These are phyloP conservation scores for Nerophis ophidion DNA, from an alignment of 2,113 vertebrate genomes.

Conservation along the genomic window DNA sequence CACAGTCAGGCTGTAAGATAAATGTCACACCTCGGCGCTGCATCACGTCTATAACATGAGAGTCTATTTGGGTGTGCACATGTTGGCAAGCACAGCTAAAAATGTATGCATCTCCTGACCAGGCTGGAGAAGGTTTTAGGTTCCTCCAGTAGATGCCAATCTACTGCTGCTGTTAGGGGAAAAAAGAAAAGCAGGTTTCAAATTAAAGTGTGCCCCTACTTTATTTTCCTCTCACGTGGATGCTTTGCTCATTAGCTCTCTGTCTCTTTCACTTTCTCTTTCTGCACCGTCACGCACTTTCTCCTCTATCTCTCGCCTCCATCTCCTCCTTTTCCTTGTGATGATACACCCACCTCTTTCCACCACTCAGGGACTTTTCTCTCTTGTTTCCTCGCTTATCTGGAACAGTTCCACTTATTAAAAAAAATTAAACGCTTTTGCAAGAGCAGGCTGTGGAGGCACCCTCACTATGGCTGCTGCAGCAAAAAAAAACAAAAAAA, in stretches of 20 bases:
- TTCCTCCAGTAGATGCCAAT: neutral
- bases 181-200: constrained; percentile 35
- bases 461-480: constrained; percentile 39
- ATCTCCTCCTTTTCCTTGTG: constrained; percentile 17
- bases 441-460: constrained; percentile 24
- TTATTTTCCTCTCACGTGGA: constrained; percentile 44
- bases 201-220: constrained; percentile 35
- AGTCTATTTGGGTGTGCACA: constrained; percentile 22
- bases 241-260: constrained; percentile 66
- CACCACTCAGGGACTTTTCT: constrained; percentile 14
- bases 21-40: constrained; percentile 63
- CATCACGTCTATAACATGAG: constrained; percentile 30
- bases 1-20: constrained; percentile 65
- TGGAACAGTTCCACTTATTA: constrained; percentile 17
- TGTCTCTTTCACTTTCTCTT: constrained; percentile 53
- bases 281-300: constrained; percentile 20
- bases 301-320: constrained; percentile 2
- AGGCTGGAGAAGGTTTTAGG: neutral
- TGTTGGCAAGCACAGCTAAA: constrained; percentile 11
- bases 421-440: constrained; percentile 25
- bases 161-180: constrained; percentile 23
- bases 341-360: constrained; percentile 18
- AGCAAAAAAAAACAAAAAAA: constrained; percentile 15
- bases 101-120: neutral
- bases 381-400: constrained; percentile 13